Evolutionary conservation across 2,113 vertebrate genomes (phyloP).

Genomic region (Gavia stellata): DNA sequence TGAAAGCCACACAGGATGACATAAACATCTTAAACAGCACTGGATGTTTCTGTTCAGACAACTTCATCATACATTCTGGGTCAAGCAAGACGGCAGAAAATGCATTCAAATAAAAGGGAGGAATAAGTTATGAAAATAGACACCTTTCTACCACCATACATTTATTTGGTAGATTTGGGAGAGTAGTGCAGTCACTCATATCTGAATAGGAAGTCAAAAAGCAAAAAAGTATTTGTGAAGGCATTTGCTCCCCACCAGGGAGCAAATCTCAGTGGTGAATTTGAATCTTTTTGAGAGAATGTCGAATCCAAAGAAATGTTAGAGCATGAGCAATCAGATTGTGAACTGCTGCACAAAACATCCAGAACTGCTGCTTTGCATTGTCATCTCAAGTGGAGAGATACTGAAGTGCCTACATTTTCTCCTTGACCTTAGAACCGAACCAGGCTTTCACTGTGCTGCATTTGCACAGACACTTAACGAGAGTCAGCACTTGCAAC

Average conservation of each 20-base stretch:
- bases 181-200: not conserved
- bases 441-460: not conserved
- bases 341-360: not conserved
- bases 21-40: not conserved
- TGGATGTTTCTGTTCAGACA: not conserved
- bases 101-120: not conserved
- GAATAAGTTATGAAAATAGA: not conserved
- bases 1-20: not conserved
- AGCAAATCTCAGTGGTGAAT: not conserved
- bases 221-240: not conserved
- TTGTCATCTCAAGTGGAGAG: not conserved
- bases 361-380: not conserved
- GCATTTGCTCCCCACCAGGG: rapidly evolving
- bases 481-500: not conserved
- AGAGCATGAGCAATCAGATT: not conserved
- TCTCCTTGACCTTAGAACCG: not conserved
- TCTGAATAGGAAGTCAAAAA: not conserved
- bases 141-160: not conserved
- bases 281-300: not conserved
- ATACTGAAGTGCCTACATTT: not conserved
- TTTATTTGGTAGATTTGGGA: not conserved
- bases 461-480: not conserved
- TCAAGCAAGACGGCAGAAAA: not conserved
- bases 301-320: not conserved
- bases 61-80: not conserved